phyloP scores from a whole-genome alignment of 2,888 invertebrate genomes.

The Dichetophora obliterata region DNA sequence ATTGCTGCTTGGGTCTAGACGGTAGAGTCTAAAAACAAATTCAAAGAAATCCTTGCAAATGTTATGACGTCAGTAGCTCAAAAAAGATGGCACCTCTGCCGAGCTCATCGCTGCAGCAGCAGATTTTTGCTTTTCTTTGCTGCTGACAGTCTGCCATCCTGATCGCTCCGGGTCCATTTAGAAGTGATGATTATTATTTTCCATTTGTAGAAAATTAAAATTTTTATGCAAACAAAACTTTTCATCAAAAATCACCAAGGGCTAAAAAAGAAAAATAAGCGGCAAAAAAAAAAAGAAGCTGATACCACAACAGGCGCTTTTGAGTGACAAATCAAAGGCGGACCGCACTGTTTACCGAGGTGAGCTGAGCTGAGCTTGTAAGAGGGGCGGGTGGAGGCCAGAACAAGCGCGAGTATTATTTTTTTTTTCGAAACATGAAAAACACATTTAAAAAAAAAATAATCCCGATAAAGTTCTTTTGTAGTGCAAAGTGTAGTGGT shows the following conservation, averaged over 20 bases:
- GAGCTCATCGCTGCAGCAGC: neutral
- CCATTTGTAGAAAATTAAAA: conserved; percentile 39
- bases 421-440: conserved; percentile 46
- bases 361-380: neutral
- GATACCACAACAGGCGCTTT: conserved; percentile 36
- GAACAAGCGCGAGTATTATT: neutral
- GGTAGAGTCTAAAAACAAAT: conserved; percentile 45
- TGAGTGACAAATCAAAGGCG: conserved; percentile 65
- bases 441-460: conserved; percentile 52
- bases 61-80: neutral
- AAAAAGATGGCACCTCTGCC: neutral
- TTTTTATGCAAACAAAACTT: conserved; percentile 55
- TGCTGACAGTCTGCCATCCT: neutral
- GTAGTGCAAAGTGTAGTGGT: conserved; percentile 39
- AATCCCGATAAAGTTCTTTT: conserved; percentile 37
- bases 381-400: neutral
- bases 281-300: conserved; percentile 31
- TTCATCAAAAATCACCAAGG: conserved; percentile 57
- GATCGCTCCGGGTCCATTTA: neutral
- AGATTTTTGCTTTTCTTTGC: neutral
- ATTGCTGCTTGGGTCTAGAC: conserved; percentile 39
- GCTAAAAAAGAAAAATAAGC: conserved; percentile 44
- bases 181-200: conserved; percentile 32
- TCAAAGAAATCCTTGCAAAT: conserved; percentile 14
- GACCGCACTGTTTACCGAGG: neutral